Evolutionary conservation across 2,888 invertebrate genomes (phyloP), one percentile per base, ranked within the genome.

Genomic region (Argyresthia albistria): DNA sequence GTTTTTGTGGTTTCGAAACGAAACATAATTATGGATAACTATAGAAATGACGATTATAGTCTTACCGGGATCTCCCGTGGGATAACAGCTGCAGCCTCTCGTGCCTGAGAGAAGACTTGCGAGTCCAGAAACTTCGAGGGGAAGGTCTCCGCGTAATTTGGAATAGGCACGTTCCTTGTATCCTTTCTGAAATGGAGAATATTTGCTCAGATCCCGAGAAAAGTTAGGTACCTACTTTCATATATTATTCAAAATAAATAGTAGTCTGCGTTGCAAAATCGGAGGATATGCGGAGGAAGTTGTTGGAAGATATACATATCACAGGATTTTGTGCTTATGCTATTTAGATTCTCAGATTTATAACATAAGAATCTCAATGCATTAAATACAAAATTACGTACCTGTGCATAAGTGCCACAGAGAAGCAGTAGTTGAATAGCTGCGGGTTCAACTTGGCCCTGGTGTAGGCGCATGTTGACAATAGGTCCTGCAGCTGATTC

Each of bases 391-490:
- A n/a, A n/a, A 25, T 25, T 47, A 8, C 45, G 10, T 55, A 86
- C 88, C 93, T 90, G 80, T 95, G 94, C 63, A 93, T 88, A 15
- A 95, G 74, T 0, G 94, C 93, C 8, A 95, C 93, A 0, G 94
- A 92, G 43, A 91, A 89, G 46, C 92, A 90, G 70, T 95, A 96
- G 73, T 95, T 93, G 79, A 94, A 96, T 58, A 96, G 75, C 59
- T 93, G 91, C 0, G 95, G 92, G 75, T 96, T 96, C 9, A 95
- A 78, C 43, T 93, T 90, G 60, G 93, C 93, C 54, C 94, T 90
- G 46, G 92, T 89, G 65, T 88, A 95, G 8, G 91, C 91, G 47
- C 93, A 90, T 12, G 92, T 89, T 0, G 94, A 91, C 25, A 93
- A 74, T 52, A 95, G 90, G 36, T 92, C 90, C 14, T 93, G 90